A percentile compares a stretch with the other conserved stretches of the same genome.
Evolutionary conservation across 2,113 vertebrate genomes (phyloP).

Genomic region (Antennarius striatus): DNA sequence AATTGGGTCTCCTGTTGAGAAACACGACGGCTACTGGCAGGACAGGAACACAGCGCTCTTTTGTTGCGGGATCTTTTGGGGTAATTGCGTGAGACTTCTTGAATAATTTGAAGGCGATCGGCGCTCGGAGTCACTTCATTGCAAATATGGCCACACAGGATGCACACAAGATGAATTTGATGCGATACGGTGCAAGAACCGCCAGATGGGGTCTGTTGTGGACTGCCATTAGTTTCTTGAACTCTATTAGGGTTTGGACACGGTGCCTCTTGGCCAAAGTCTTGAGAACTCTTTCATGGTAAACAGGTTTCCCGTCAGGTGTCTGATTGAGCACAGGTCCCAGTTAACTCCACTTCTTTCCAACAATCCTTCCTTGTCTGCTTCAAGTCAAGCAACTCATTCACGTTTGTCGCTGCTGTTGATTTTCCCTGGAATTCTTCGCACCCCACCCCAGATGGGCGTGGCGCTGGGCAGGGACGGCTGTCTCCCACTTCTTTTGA

Average conservation of each 20-base stretch:
- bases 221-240: constrained; percentile 1
- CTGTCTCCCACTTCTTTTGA: constrained; percentile 47
- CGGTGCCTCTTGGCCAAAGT: constrained; percentile 23
- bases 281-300: constrained; percentile 25
- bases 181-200: background rate
- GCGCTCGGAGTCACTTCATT: constrained; percentile 5
- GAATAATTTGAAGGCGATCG: constrained; percentile 30
- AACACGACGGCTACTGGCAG: constrained; percentile 27
- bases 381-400: constrained; percentile 37
- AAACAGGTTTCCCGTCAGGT: constrained; percentile 39
- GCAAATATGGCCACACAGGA: constrained; percentile 39
- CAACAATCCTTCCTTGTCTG: constrained; percentile 46
- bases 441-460: constrained; percentile 39
- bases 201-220: background rate
- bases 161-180: constrained; percentile 11
- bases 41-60: constrained; percentile 11
- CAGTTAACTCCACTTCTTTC: constrained; percentile 18
- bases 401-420: constrained; percentile 31
- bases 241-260: constrained; percentile 6
- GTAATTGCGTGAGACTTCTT: constrained; percentile 20
- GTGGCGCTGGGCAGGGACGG: constrained; percentile 43
- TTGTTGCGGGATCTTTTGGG: constrained; percentile 28
- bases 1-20: constrained; percentile 46
- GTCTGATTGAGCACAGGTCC: constrained; percentile 46
- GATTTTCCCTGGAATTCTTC: constrained; percentile 61